Percentiles rank a stretch among this genome's conserved stretches.
phyloP scores from a whole-genome alignment of 2,888 invertebrate species.

The Ennomos fuscantarius region DNA sequence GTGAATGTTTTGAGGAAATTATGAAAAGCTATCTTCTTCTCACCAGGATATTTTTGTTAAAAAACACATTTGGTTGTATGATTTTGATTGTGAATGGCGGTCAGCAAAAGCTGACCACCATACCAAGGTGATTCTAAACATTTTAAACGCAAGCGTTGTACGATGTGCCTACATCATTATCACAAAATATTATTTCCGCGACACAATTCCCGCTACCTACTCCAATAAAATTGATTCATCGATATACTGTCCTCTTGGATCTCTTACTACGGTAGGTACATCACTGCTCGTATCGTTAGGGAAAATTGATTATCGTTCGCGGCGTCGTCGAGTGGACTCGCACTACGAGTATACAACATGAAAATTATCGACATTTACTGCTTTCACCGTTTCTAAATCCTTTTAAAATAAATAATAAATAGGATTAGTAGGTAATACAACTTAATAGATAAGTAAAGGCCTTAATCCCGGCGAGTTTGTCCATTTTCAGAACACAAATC shows the following conservation, averaged over 20 bases:
- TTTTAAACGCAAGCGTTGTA: too few relatives aligned
- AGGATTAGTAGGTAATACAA: slow-evolving; percentile 17
- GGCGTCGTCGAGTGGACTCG: too few relatives aligned
- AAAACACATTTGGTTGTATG: too few relatives aligned
- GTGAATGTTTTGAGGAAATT: not conserved
- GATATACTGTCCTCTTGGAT: not conserved
- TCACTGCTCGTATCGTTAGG: not conserved
- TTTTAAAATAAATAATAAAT: slow-evolving; percentile 17
- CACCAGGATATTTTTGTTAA: too few relatives aligned
- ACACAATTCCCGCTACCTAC: slow-evolving; percentile 21
- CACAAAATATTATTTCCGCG: slow-evolving; percentile 23
- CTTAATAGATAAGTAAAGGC: slow-evolving; percentile 26
- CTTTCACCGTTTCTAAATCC: not conserved
- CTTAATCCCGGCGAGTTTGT: slow-evolving; percentile 18
- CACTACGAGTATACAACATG: not conserved
- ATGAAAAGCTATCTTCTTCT: too few relatives aligned
- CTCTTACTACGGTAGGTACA: too few relatives aligned
- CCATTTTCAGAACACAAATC: slow-evolving; percentile 18
- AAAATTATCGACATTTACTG: not conserved
- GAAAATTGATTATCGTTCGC: not conserved
- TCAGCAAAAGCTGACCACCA: too few relatives aligned
- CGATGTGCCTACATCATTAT: not conserved
- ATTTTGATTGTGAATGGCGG: too few relatives aligned
- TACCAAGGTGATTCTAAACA: too few relatives aligned
- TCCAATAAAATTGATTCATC: slow-evolving; percentile 15